Conservation (phyloP, 2,888 invertebrate genomes). For the Halictus quadricinctus region DNA sequence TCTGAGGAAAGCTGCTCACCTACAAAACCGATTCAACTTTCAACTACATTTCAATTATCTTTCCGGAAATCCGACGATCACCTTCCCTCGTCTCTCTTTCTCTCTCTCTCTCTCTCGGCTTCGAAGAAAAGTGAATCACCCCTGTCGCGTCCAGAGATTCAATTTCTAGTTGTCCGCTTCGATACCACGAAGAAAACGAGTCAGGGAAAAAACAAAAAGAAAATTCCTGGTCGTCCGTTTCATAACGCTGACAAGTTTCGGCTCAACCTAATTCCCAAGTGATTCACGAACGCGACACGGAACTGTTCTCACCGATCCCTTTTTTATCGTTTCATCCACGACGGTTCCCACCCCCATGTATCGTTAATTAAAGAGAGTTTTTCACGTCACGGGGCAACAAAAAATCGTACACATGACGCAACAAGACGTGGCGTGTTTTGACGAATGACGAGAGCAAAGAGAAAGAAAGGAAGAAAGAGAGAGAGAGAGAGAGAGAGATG, state of each 20-base stretch:
- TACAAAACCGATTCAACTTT: not conserved
- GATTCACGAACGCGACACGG: not conserved
- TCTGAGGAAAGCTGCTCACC: not conserved
- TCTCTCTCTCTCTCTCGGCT: not conserved
- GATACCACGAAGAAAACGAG: not conserved
- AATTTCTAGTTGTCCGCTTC: slow-evolving; percentile 9
- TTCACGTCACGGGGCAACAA: not conserved
- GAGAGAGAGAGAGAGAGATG: slow-evolving; percentile 33
- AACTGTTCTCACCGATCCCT: not conserved
- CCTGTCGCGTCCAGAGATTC: not conserved
- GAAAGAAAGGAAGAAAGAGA: not conserved
- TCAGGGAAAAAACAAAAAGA: not conserved
- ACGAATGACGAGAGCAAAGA: slow-evolving; percentile 58
- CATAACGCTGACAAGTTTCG: not conserved
- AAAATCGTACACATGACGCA: slow-evolving; percentile 47
- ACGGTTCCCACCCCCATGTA: not conserved
- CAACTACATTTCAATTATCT: not conserved
- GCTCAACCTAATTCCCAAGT: not conserved
- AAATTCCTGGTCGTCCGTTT: not conserved
- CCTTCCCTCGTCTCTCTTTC: not conserved
- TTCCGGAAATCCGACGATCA: not conserved
- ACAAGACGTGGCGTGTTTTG: slow-evolving; percentile 42
- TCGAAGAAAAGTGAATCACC: not conserved
- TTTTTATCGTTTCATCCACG: not conserved
- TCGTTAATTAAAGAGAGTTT: slow-evolving; percentile 39